Evolutionary conservation across 2,888 invertebrate genomes (phyloP), one percentile per base, ranked within the genome.

Genomic region (Eubasilissa splendida): DNA sequence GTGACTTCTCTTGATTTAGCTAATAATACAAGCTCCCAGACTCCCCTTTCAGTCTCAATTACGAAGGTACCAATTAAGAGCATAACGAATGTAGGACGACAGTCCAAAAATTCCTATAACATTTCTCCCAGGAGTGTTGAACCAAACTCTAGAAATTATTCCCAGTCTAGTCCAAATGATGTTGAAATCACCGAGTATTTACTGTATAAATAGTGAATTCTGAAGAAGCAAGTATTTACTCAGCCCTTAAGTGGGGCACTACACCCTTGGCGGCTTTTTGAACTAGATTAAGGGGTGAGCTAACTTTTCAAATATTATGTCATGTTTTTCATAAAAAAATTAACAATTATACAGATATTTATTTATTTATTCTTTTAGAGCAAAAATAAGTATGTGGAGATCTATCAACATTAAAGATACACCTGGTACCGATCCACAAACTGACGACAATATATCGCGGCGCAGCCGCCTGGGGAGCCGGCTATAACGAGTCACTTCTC

Each of bases 121-220:
- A 7, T 42, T 42, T 42, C 42, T 42, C 42, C 42, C 42, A 2
- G 42, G 42, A 42, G 42, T 63, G 63, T 63, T 33, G 63, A 31
- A 33, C 63, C 12, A 33, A 63, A 63, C 63, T 63, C 33, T 2
- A 12, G 63, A 42, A 63, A 63, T 63, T 63, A 63, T 31, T 42
- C 63, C 63, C 42, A 12, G 33, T 5, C 33, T 63, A 11, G 31
- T 12, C 63, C 33, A 42, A 63, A 11, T 31, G 63, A 42, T 22
- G 31, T 33, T 63, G 63, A 63, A 63, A 31, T 63, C 63, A 7
- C 63, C 63, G 7, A 63, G 63, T 63, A 42, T 63, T 63, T 63
- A 31, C 63, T 63, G 63, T 9, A 42, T 63, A 63, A 63, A 63
- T 33, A 63, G 63, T 11, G 63, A 31, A 12, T 63, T 12, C 63